These are phyloP conservation scores for Varanus komodoensis DNA, from an alignment of 2,113 vertebrate species.

Conservation along the genomic window DNA sequence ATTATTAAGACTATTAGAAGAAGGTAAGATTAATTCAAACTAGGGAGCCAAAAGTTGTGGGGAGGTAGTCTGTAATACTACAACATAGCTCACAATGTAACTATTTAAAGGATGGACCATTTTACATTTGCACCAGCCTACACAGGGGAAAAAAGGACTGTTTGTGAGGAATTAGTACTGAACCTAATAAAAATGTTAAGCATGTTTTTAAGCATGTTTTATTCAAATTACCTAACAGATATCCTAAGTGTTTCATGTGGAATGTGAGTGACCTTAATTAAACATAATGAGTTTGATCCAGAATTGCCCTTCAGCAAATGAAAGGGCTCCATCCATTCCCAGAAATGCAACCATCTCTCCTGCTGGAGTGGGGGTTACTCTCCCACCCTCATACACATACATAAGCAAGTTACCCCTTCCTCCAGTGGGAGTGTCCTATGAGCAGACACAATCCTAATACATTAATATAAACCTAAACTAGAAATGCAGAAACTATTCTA, in stretches of 20 bases:
- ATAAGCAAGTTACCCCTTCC: not conserved
- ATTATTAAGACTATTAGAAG: not conserved
- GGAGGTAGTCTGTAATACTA: not conserved
- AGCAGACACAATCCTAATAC: not conserved
- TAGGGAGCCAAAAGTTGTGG: not conserved
- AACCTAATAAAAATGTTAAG: not conserved
- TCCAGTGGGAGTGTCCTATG: not conserved
- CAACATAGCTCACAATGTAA: not conserved
- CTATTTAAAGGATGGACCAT: not conserved
- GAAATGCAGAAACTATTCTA: not conserved
- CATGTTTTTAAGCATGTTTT: not conserved
- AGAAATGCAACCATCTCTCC: not conserved
- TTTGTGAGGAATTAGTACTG: not conserved
- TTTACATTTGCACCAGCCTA: not conserved
- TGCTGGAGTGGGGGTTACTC: not conserved
- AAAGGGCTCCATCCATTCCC: not conserved
- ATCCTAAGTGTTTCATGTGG: not conserved
- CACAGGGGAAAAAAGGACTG: not conserved
- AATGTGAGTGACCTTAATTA: not conserved
- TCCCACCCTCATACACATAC: not conserved
- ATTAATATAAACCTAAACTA: not conserved
- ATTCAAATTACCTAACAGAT: not conserved
- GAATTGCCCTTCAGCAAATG: not conserved
- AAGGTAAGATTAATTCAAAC: not conserved
- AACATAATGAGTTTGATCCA: not conserved